Conservation (phyloP, 2,888 invertebrate genomes). For the Clanis bilineata region DNA sequence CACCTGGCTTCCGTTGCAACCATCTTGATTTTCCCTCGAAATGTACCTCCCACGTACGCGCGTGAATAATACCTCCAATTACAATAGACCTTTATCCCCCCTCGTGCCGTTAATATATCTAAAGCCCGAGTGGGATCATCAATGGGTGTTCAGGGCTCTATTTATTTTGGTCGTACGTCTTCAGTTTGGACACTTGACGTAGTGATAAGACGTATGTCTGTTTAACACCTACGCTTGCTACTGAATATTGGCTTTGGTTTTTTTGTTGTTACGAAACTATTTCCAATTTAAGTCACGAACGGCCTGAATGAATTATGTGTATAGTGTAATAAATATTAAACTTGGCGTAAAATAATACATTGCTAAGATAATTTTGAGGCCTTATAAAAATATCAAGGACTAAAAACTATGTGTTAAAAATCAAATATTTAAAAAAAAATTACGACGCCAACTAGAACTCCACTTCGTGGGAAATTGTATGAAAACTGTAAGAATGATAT, state of each 20-base stretch:
- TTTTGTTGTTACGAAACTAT: slow-evolving; percentile 29
- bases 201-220: slow-evolving; percentile 61
- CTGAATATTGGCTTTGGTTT: slow-evolving; percentile 49
- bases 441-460: too few relatives aligned
- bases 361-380: not conserved
- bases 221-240: slow-evolving; percentile 70
- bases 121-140: slow-evolving; percentile 24
- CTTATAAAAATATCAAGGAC: not conserved
- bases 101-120: slow-evolving; percentile 30
- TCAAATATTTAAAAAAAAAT: too few relatives aligned
- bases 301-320: not conserved
- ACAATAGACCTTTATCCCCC: slow-evolving; percentile 43
- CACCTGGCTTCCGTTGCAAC: slow-evolving; percentile 78
- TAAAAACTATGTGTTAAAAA: not conserved
- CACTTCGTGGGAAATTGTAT: too few relatives aligned
- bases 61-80: slow-evolving; percentile 57
- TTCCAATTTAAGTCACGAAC: slow-evolving; percentile 28
- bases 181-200: slow-evolving; percentile 54
- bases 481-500: too few relatives aligned
- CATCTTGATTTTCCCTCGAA: slow-evolving; percentile 75
- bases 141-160: slow-evolving; percentile 38
- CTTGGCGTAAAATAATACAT: not conserved
- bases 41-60: slow-evolving; percentile 73
- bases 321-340: not conserved
- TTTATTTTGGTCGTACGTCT: slow-evolving; percentile 45